A percentile compares a stretch with the other conserved stretches of the same genome.
phyloP scores from a whole-genome alignment of 2,113 vertebrate genomes.

The Notarius quadriscutis region DNA sequence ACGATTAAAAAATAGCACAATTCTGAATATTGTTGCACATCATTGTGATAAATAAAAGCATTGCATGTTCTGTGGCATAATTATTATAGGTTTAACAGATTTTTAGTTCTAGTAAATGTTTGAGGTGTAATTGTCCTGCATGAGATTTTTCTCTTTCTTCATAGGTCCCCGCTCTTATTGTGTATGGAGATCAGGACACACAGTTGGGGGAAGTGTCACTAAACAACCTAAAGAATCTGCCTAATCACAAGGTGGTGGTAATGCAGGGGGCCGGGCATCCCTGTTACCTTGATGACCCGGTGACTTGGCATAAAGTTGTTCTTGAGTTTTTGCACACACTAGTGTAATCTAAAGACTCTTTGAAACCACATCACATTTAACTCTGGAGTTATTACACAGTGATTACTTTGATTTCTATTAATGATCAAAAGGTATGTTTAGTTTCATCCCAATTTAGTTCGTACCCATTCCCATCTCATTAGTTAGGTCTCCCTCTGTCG shows the following conservation, averaged over 20 bases:
- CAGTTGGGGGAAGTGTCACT: constrained; percentile 83
- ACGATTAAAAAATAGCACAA: background rate
- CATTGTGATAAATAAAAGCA: background rate
- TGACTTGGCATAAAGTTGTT: constrained; percentile 85
- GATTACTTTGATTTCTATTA: background rate
- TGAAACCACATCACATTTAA: background rate
- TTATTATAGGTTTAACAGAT: background rate
- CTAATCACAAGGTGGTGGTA: constrained; percentile 84
- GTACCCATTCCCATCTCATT: background rate
- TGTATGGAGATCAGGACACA: constrained; percentile 88
- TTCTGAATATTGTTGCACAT: background rate
- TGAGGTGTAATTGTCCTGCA: background rate
- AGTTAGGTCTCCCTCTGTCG: background rate
- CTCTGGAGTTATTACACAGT: background rate
- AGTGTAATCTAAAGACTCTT: constrained; percentile 56
- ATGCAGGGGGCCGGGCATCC: constrained; percentile 87
- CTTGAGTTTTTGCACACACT: constrained; percentile 80
- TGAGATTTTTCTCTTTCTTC: constrained; percentile 10
- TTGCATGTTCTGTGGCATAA: background rate
- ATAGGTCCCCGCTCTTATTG: constrained; percentile 84
- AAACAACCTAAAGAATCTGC: constrained; percentile 80
- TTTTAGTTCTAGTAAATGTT: background rate
- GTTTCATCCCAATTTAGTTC: background rate
- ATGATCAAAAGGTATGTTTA: background rate
- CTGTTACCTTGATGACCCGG: constrained; percentile 91